A percentile compares a stretch with the other conserved stretches of the same genome.
phyloP scores from a whole-genome alignment of 2,797 vertebrate species.

The Intellagama lesueurii region DNA sequence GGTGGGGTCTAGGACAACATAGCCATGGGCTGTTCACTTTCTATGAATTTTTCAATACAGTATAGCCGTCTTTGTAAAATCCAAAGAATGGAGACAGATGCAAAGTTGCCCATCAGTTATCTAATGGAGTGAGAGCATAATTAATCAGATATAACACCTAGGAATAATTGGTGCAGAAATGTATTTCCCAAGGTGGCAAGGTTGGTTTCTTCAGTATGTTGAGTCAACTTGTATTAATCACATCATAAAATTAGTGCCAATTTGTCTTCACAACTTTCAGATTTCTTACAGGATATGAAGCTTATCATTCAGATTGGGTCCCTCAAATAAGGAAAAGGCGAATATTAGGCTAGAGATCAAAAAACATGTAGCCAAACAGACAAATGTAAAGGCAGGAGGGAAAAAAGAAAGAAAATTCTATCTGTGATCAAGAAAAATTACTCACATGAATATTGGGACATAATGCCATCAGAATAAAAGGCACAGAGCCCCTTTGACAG shows the following conservation, averaged over 20 bases:
- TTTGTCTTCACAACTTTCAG: conserved; percentile 54
- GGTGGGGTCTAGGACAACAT: conserved; percentile 33
- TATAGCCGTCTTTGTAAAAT: conserved; percentile 57
- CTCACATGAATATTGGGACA: conserved; percentile 25
- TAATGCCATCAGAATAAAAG: conserved; percentile 28
- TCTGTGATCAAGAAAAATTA: conserved; percentile 46
- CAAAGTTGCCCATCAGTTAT: conserved; percentile 63
- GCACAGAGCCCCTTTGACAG: conserved; percentile 35
- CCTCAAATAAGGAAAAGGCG: conserved; percentile 32
- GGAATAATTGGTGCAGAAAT: conserved; percentile 68
- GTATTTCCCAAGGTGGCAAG: conserved; percentile 69
- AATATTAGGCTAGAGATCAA: conserved; percentile 44
- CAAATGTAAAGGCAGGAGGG: not conserved
- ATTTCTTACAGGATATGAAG: conserved; percentile 45
- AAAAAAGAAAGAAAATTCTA: conserved; percentile 23
- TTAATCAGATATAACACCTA: conserved; percentile 75
- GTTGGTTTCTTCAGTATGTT: conserved; percentile 37
- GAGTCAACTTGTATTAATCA: conserved; percentile 64
- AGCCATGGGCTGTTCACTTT: conserved; percentile 46
- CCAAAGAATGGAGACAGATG: conserved; percentile 62
- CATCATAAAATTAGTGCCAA: conserved; percentile 41
- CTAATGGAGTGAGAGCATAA: conserved; percentile 68
- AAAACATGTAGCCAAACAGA: conserved; percentile 26
- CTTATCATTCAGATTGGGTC: conserved; percentile 34
- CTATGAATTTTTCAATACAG: conserved; percentile 64